Evolutionary conservation across 2,888 invertebrate genomes (phyloP).

Genomic region (Himalopsyche anomala): DNA sequence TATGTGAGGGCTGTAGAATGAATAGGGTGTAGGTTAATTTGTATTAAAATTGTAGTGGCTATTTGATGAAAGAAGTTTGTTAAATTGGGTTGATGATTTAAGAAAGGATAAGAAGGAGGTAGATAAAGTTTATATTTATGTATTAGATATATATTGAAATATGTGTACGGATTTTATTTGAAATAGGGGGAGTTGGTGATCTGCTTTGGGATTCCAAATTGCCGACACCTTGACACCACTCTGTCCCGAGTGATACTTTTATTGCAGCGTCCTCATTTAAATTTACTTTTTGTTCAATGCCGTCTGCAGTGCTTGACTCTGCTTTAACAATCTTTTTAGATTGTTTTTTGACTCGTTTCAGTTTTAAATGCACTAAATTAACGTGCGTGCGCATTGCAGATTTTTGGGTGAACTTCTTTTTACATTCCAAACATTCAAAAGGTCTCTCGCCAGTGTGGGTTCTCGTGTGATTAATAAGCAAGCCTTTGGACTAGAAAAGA

Average conservation of each 20-base stretch:
- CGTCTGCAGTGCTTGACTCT: not conserved
- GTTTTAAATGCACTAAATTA: conserved; percentile 72
- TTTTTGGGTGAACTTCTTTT: conserved; percentile 71
- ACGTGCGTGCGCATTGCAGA: conserved; percentile 73
- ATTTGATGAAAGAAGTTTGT: too few relatives aligned
- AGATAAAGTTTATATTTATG: too few relatives aligned
- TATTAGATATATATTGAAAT: too few relatives aligned
- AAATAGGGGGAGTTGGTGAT: too few relatives aligned
- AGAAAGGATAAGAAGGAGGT: too few relatives aligned
- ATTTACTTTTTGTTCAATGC: not conserved
- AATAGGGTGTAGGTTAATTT: too few relatives aligned
- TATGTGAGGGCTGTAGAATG: too few relatives aligned
- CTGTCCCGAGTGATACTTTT: not conserved
- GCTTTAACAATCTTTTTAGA: not conserved
- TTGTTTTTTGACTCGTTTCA: conserved; percentile 62
- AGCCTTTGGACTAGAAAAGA: conserved; percentile 66
- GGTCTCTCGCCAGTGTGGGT: conserved; percentile 74
- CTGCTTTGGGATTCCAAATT: not conserved
- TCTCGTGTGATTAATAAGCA: conserved; percentile 68
- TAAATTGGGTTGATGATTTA: too few relatives aligned
- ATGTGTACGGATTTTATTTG: too few relatives aligned
- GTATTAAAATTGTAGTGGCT: too few relatives aligned
- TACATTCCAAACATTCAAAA: conserved; percentile 71
- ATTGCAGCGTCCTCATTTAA: not conserved
- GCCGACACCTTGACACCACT: not conserved